Evolutionary conservation across 2,113 vertebrate genomes (phyloP), one percentile per base, ranked within the genome.

Genomic region (Semicossyphus pulcher): DNA sequence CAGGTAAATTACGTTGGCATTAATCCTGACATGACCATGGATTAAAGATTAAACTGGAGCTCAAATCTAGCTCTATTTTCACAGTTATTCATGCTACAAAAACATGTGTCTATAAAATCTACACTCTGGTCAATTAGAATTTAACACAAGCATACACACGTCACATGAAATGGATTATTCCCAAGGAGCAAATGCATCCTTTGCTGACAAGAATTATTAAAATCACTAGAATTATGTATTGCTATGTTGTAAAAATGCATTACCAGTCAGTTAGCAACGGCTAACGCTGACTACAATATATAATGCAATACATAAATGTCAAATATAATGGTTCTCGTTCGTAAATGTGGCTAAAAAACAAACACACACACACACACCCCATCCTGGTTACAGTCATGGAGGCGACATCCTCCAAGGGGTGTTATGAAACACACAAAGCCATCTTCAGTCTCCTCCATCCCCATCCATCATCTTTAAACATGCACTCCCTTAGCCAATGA

Each of bases 341-440:
- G n/a, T 25, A 12, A n/a, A 42, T 48, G 57, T 2, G 9, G 10
- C 52, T 28, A 41, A 66, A 60, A 31, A 14, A 58, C 11, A 53
- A 74, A 75, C 25, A 76, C 49, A 80, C 20, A 67, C 51, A 71
- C 12, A 60, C 36, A 76, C 73, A 72, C 31, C 34, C 53, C 47
- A 53, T 61, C 34, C 64, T 67, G 65, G 37, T 29, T 48, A 49
- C 74, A 83, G 62, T 23, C 81, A 76, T 76, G 72, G 69, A 78
- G 71, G 72, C 71, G 53, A 80, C 85, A 86, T 63, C 75, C 25
- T 81, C 61, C 69, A 20, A 78, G 65, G 72, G 69, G 74, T 71
- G 60, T 86, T 82, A 76, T 76, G 65, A 86, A 85, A 86, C 54
- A 47, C 67, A 73, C 65, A 86, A 61, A 81, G 85, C 86, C 83